Evolutionary conservation across 2,113 vertebrate genomes (phyloP), one percentile per base, ranked within the genome.

Genomic region (Oncorhynchus gorbuscha): DNA sequence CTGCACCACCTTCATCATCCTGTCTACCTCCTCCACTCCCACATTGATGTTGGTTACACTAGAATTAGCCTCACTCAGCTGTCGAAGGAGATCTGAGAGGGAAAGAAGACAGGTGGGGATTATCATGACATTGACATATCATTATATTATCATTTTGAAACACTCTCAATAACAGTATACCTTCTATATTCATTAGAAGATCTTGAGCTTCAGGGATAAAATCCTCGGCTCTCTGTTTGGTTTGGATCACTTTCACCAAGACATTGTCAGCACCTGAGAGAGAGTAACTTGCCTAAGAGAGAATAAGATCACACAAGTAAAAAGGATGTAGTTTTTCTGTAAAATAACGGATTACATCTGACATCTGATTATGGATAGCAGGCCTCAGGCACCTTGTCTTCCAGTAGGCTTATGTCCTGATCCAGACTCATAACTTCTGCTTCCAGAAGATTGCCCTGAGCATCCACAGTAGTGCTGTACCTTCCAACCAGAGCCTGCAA

Each of bases 381-480:
- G 39, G 39, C 39, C 39, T 45, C 39, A 45, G 39, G 9, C 81
- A 96, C 95, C 95, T 96, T 90, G 84, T 95, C 87, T 83, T 89
- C 90, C 32, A 97, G 84, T 20, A 86, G 78, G 73, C 89, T 91
- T 67, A 95, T 12, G 67, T 95, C 92, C 4, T 1, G 83, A 80
- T 87, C 86, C 49, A 94, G 69, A 51, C 83, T 83, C 55, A 71
- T 71, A 39, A 94, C 87, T 61, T 95, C 93, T 79, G 82, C 76
- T 65, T 95, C 93, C 79, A 96, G 69, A 65, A 91, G 85, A 18
- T 92, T 84, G 39, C 85, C 81, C 35, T 94, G 92, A 30, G 65
- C 91, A 68, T 26, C 87, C 80, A 93, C 85, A 81, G 88, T 81
- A 48, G 88, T 80, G 3, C 0, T 87, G 70, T 88, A 92, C 49